Evolutionary conservation across 2,888 invertebrate species (phyloP).

Genomic region (Serripes groenlandicus): DNA sequence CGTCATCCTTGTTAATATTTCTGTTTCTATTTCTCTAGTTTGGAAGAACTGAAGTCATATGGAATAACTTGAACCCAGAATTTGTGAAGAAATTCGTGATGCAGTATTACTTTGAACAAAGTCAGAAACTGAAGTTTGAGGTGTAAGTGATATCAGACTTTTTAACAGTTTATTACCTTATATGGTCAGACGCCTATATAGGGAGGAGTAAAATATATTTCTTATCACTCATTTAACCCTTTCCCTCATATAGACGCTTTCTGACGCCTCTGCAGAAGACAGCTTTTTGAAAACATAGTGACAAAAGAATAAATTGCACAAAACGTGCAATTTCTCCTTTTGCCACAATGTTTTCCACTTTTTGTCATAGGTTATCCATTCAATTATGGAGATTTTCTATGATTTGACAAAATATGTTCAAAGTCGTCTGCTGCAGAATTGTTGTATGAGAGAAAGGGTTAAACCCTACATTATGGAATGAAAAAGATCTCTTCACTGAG

Average conservation of each 20-base stretch:
- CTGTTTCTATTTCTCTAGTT: slow-evolving; percentile 79
- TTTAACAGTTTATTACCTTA: no score
- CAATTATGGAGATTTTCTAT: no score
- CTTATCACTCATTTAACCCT: neutral
- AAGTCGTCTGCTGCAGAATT: no score
- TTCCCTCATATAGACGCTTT: neutral
- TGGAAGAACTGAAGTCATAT: slow-evolving; percentile 88
- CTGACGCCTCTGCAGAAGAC: neutral
- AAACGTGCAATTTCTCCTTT: neutral
- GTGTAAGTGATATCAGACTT: no score
- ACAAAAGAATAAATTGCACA: neutral
- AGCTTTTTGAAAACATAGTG: neutral
- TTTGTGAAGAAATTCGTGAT: slow-evolving; percentile 87
- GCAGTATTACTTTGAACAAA: slow-evolving; percentile 85
- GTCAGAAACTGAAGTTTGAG: slow-evolving; percentile 85
- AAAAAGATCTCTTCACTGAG: no score
- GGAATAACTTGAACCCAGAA: slow-evolving; percentile 88
- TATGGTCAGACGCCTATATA: no score
- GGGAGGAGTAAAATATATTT: neutral
- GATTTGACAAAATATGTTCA: no score
- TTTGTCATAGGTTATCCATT: no score
- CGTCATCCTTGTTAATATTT: no score
- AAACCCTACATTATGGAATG: no score
- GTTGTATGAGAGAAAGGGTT: no score
- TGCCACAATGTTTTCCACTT: neutral